Percentiles rank a stretch among this genome's conserved stretches.
phyloP scores from a whole-genome alignment of 2,113 vertebrate species.

The Hippopotamus amphibius region DNA sequence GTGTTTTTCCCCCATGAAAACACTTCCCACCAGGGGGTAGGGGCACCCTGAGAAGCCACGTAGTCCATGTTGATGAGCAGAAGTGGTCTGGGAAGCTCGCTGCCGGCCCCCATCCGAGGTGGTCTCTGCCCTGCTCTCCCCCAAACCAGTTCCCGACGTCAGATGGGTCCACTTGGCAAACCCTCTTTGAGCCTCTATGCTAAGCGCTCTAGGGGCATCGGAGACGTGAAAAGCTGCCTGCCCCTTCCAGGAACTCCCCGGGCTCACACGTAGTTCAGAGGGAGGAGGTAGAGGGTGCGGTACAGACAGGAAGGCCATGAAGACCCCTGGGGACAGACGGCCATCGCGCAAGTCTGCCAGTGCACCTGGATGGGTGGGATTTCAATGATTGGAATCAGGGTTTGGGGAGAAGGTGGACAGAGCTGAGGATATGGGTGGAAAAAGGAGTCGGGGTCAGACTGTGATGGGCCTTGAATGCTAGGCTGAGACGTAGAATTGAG shows the following conservation, averaged over 20 bases:
- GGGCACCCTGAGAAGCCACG: background rate
- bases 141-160: background rate
- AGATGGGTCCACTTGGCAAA: background rate
- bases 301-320: too few relatives aligned
- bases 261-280: background rate
- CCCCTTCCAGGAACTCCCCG: background rate
- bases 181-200: background rate
- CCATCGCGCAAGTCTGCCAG: background rate
- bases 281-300: background rate
- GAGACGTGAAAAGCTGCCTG: background rate
- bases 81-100: background rate
- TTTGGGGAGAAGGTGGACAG: too few relatives aligned
- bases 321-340: background rate
- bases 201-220: rapidly evolving
- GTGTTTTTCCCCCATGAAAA: background rate
- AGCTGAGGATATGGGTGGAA: background rate
- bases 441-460: background rate
- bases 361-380: background rate
- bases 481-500: background rate
- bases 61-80: too few relatives aligned
- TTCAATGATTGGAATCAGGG: background rate
- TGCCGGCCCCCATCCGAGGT: background rate
- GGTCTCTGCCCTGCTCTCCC: background rate
- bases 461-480: background rate
- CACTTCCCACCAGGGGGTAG: background rate